Percentiles rank a stretch among this genome's conserved stretches.
Evolutionary conservation across 2,113 vertebrate genomes (phyloP).

Genomic region (Brachypodius melanocephalos): DNA sequence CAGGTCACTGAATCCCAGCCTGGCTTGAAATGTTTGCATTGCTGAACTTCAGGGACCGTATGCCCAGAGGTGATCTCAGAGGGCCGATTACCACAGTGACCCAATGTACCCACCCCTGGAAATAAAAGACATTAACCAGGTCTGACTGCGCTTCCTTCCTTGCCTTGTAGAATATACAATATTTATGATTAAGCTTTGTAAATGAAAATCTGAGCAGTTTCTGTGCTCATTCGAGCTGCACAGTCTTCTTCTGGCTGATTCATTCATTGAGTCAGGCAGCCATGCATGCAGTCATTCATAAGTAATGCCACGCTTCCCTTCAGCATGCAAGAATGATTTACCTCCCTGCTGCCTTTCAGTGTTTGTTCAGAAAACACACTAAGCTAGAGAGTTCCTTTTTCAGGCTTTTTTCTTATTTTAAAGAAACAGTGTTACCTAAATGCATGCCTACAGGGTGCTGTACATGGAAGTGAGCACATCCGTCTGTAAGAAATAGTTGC

Average conservation of each 20-base stretch:
- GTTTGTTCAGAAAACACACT: conserved; percentile 21
- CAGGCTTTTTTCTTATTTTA: neutral
- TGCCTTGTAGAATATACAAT: conserved; percentile 4
- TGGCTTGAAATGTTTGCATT: neutral
- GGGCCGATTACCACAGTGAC: neutral
- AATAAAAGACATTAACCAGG: neutral
- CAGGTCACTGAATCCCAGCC: neutral
- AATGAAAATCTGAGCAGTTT: conserved; percentile 30
- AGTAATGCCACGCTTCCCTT: conserved; percentile 43
- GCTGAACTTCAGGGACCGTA: neutral
- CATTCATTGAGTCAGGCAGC: conserved; percentile 64
- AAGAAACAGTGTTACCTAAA: neutral
- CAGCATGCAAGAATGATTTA: conserved; percentile 48
- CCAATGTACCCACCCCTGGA: neutral
- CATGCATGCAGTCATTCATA: conserved; percentile 63
- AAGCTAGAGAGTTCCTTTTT: neutral
- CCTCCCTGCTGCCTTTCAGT: conserved; percentile 20
- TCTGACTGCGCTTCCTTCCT: conserved; percentile 29
- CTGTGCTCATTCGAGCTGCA: conserved; percentile 1
- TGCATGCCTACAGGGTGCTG: accelerated
- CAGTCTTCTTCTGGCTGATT: conserved; percentile 45
- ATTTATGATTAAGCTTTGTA: conserved; percentile 58
- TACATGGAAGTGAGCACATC: neutral
- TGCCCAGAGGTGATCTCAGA: neutral
- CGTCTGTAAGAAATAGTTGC: neutral